Percentiles rank a stretch among this genome's conserved stretches.
Conservation (phyloP, 1,140 invertebrate species). For the Drosophila sechellia region DNA sequence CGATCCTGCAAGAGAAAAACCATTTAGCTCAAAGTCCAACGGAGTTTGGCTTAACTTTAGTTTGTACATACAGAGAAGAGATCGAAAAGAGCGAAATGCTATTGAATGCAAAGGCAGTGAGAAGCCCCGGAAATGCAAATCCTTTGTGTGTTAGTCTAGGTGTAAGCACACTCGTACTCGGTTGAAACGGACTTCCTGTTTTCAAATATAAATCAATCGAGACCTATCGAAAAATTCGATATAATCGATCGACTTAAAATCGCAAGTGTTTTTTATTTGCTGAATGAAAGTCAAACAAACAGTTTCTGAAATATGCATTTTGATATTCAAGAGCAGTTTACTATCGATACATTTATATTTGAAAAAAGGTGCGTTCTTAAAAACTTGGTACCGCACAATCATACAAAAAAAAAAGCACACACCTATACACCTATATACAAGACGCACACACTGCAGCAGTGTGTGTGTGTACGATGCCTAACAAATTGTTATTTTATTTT, state of each 20-base stretch:
- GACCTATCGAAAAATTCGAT: not conserved
- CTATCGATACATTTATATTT: not conserved
- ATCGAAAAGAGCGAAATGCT: conserved; percentile 26
- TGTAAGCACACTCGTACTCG: conserved; percentile 31
- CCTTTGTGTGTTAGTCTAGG: conserved; percentile 50
- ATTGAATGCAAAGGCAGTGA: conserved; percentile 16
- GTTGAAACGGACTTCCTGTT: not conserved
- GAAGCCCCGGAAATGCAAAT: conserved; percentile 32
- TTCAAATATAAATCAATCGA: conserved; percentile 1
- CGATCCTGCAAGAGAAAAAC: conserved; percentile 4
- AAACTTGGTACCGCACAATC: conserved; percentile 22
- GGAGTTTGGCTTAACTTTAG: conserved; percentile 44
- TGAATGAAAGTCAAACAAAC: not conserved
- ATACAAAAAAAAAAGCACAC: conserved; percentile 17
- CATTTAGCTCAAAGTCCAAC: conserved; percentile 60
- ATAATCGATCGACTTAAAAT: not conserved
- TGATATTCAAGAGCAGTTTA: not conserved
- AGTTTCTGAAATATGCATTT: not conserved
- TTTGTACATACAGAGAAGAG: conserved; percentile 56
- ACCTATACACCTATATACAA: conserved; percentile 7
- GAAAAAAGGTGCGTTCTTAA: not conserved
- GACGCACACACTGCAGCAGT: conserved; percentile 29
- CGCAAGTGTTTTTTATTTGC: not conserved
- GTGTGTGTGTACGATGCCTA: conserved; percentile 62
- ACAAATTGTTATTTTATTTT: conserved; percentile 81